Evolutionary conservation across 2,797 vertebrate species (phyloP), one percentile per base, ranked within the genome.

Genomic region (Darevskia mixta): DNA sequence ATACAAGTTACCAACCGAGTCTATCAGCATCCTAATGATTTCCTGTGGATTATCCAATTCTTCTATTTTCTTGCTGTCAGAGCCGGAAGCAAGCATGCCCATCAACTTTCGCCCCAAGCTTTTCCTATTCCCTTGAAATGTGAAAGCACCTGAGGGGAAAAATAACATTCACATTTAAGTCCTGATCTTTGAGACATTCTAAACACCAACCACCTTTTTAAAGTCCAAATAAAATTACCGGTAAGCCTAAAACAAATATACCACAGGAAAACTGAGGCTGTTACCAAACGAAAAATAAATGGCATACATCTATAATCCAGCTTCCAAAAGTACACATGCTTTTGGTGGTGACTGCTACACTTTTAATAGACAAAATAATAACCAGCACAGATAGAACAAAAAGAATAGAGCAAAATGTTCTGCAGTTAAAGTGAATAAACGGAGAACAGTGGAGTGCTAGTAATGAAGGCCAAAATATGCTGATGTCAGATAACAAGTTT

Each of bases 21-120:
- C 98, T 79, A 97, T 95, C 71, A 99, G 93, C 91, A 95, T 92
- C 88, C 96, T 94, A 38, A 98, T 95, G 79, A 97, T 96, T 83
- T 98, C 97, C 1, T 95, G 95, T 27, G 97, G 95, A 20, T 95
- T 95, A 18, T 97, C 95, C 1, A 96, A 93, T 41, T 96, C 93
- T 86, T 94, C 89, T 0, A 92, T 83, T 20, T 81, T 95, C 93
- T 96, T 97, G 77, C 94, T 93, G 81, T 97, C 97, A 23, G 91
- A 80, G 23, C 94, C 93, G 1, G 97, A 97, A 0, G 95, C 96
- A 1, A 99, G 94, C 89, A 98, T 87, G 5, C 87, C 85, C 67
- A 95, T 96, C 6, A 99, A 82, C 85, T 92, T 97, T 94, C 96
- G 96, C 27, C 97, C 95, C 3, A 98, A 93, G 17, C 87, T 97